Evolutionary conservation across 2,888 invertebrate species (phyloP), one percentile per base, ranked within the genome.

Genomic region (Chalcis sispes): DNA sequence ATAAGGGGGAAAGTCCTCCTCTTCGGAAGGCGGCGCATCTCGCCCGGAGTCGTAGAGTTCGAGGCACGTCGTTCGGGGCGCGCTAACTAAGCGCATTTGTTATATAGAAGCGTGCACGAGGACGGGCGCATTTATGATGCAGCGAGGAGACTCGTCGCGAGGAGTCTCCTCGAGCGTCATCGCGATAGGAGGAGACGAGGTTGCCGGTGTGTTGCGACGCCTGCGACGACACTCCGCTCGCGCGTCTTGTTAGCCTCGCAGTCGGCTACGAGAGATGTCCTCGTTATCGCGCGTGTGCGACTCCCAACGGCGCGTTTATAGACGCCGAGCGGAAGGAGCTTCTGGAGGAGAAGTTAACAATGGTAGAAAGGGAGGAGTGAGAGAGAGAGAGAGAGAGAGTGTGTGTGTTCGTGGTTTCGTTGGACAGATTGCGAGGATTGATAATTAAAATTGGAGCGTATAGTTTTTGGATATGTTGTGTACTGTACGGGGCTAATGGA

Each of bases 81-180:
- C 56, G 59, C 58, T 77, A 77, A 77, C 73, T 70, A 73, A 73
- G 73, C 54, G 23, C 72, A 77, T 73, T 77, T 70, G 70, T 69
- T 66, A 58, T 10, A 25, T n/a, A 13, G 42, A 4, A 42, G 13
- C 42, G 15, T 42, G 27, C 1, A 27, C n/a, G n/a, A 58, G 40
- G 25, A 52, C 42, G 2, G 7, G 15, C 25, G 70, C 65, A 61
- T 64, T 67, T 71, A 71, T 71, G 73, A 71, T 59, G 59, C 62
- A 42, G 54, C 66, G 72, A n/a, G n/a, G n/a, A n/a, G n/a, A 15
- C 23, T 32, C 36, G 25, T 13, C 56, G n/a, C n/a, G n/a, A n/a
- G n/a, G n/a, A n/a, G n/a, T n/a, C 13, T 36, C 36, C 32, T 20
- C 2, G 1, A 25, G 18, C 25, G 13, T 52, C 42, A 56, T 64